These are phyloP conservation scores for Leptinotarsa texana DNA, from an alignment of 1,140 invertebrate species.

Conservation along the genomic window DNA sequence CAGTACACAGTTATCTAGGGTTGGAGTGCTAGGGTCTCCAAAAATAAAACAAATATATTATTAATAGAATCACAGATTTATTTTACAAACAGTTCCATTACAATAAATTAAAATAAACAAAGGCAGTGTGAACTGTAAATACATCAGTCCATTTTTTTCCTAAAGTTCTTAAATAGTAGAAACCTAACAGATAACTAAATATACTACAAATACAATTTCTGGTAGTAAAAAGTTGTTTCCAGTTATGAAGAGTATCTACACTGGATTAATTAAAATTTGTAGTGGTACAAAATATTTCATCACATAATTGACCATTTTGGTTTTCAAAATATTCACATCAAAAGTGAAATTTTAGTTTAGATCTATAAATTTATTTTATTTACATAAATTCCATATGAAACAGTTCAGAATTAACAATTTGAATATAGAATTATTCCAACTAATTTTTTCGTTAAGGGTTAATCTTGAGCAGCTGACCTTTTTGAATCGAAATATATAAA, in stretches of 20 bases:
- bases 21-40: neutral
- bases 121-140: slow-evolving; percentile 42
- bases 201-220: neutral
- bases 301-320: neutral
- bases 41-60: slow-evolving; percentile 12
- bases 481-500: too few relatives aligned
- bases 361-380: neutral
- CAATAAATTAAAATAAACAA: slow-evolving; percentile 41
- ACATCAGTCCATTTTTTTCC: slow-evolving; percentile 34
- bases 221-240: slow-evolving; percentile 9
- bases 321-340: neutral
- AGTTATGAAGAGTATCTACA: neutral
- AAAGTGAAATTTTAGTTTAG: neutral
- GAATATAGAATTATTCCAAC: too few relatives aligned
- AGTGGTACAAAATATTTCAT: slow-evolving; percentile 6
- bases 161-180: neutral
- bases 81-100: slow-evolving; percentile 44
- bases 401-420: neutral
- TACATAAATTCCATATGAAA: neutral
- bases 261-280: neutral
- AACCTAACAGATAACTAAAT: neutral
- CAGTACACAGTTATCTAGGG: too few relatives aligned
- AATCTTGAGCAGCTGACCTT: too few relatives aligned
- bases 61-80: slow-evolving; percentile 47
- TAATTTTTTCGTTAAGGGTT: too few relatives aligned